phyloP scores from a whole-genome alignment of 2,888 invertebrate genomes.

The Apodemia hepburni region DNA sequence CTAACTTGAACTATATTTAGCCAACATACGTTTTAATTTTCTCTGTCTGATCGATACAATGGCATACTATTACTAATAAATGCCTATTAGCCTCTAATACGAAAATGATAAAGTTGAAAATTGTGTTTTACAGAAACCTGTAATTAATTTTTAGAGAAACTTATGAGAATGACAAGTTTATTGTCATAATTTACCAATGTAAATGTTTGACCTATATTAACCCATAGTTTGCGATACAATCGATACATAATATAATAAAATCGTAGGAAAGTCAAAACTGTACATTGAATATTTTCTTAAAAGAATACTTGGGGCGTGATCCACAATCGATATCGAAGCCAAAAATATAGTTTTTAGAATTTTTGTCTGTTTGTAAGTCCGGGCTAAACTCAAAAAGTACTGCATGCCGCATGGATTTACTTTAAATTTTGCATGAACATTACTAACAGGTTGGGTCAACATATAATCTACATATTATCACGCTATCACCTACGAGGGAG shows the following conservation, averaged over 20 bases:
- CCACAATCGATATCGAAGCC: too few species aligned
- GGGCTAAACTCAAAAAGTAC: too few species aligned
- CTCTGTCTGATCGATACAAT: neutral
- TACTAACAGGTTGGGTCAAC: too few species aligned
- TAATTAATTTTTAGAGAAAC: slow-evolving; percentile 21
- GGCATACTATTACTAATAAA: neutral
- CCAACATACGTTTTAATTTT: neutral
- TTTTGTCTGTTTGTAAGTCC: too few species aligned
- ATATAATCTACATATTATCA: too few species aligned
- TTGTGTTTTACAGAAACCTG: neutral
- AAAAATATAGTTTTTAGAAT: too few species aligned
- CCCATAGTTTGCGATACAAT: neutral
- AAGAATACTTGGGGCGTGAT: too few species aligned
- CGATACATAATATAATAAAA: too few species aligned
- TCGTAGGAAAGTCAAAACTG: neutral
- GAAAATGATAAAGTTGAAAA: slow-evolving; percentile 9
- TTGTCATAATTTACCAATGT: neutral
- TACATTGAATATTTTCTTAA: too few species aligned
- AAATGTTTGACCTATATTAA: slow-evolving; percentile 1
- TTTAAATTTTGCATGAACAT: too few species aligned
- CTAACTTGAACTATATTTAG: neutral
- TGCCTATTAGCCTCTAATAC: slow-evolving; percentile 3
- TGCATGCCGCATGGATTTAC: too few species aligned
- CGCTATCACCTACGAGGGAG: too few species aligned
- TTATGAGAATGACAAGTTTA: slow-evolving; percentile 18